These are phyloP conservation scores for Scaptomyza montana DNA, from an alignment of 1,140 invertebrate genomes.

Conservation along the genomic window DNA sequence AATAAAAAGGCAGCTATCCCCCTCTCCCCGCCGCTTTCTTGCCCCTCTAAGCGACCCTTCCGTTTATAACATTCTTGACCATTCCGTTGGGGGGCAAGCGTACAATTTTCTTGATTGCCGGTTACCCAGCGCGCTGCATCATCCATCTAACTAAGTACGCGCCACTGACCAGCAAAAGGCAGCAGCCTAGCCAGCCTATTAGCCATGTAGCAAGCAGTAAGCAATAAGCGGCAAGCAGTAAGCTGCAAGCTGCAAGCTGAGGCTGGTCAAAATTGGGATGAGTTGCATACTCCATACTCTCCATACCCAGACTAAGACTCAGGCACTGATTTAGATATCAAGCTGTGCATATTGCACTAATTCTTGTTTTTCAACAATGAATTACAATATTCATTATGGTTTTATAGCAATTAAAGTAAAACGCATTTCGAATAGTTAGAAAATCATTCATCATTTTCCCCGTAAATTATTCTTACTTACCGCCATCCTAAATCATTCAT, in stretches of 20 bases:
- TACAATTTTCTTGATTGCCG: slow-evolving; percentile 79
- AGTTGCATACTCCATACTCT: background rate
- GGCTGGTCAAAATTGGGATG: slow-evolving; percentile 19
- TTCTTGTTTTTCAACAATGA: slow-evolving; percentile 7
- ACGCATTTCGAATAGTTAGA: too few relatives aligned
- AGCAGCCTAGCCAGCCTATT: background rate
- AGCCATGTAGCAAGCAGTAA: background rate
- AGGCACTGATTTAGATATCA: background rate
- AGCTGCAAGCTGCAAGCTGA: too few relatives aligned
- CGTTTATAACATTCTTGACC: slow-evolving; percentile 2
- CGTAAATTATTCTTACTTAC: too few relatives aligned
- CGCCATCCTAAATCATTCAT: too few relatives aligned
- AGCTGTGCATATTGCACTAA: slow-evolving; percentile 26
- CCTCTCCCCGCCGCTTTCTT: background rate
- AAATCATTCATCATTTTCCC: too few relatives aligned
- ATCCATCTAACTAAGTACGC: slow-evolving; percentile 71
- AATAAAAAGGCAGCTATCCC: slow-evolving; percentile 27
- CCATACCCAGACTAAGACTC: background rate
- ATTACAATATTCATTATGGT: too few relatives aligned
- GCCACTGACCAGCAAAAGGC: slow-evolving; percentile 63
- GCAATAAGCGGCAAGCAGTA: background rate
- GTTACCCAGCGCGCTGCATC: slow-evolving; percentile 51
- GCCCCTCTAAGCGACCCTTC: too few relatives aligned
- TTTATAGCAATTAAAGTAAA: too few relatives aligned
- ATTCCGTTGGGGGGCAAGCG: slow-evolving; percentile 40